Base-by-base conservation (phyloP, 2,113 vertebrate species). In the Puffinus mauretanicus region DNA sequence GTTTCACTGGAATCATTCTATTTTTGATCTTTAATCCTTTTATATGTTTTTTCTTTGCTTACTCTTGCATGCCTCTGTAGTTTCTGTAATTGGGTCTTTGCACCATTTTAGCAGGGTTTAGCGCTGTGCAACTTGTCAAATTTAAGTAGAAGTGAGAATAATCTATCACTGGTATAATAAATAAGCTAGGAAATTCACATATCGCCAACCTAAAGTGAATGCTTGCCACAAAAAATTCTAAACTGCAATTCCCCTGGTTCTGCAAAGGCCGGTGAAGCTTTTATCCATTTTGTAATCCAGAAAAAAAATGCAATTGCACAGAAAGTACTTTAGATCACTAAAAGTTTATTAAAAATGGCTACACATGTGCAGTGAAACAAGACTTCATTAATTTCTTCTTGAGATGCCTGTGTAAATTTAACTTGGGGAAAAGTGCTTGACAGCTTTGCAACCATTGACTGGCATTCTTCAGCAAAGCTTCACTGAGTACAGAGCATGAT, bases 1-100 rank as follows among this genome's bases (percentile, higher is more conserved):
- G 94, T 96, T 98, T 96, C 96, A 88, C 94, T 97, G 82, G 93
- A 98, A 97, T 97, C 86, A 52, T 94, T 94, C 92, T 91, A 97
- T 96, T 98, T 98, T 97, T 98, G 96, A 98, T 98, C 98, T 98
- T 97, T 98, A 98, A 98, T 98, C 97, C 97, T 96, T 98, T 97
- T 98, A 96, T 97, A 96, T 95, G 95, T 97, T 97, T 97, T 97
- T 95, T 96, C 97, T 96, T 96, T 97, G 97, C 97, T 98, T 97
- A 97, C 96, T 96, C 96, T 98, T 94, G 86, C 97, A 97, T 95
- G 97, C 92, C 97, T 98, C 98, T 97, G 97, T 97, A 98, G 96
- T 97, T 97, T 90, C 94, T 96, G 88, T 98, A 98, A 98, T 98
- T 98, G 97, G 97, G 97, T 97, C 97, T 97, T 97, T 97, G 98